Conservation (phyloP, 1,140 invertebrate species). For the Tachypleus tridentatus region DNA sequence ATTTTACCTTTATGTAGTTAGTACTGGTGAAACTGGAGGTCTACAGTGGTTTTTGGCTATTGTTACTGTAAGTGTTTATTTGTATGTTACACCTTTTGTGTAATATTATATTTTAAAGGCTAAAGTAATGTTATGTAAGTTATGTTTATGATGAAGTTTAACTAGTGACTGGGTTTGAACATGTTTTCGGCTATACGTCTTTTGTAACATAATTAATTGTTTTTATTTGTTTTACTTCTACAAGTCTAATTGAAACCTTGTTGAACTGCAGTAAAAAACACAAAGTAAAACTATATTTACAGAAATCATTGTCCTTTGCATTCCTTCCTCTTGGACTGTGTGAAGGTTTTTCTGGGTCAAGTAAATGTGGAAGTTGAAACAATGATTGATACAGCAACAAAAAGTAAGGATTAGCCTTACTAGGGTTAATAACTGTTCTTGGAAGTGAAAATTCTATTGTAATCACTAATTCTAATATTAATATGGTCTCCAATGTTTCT, state of each 20-base stretch:
- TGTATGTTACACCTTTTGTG: no score
- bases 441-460: background rate
- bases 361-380: slow-evolving; percentile 28
- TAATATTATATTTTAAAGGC: no score
- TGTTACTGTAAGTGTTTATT: no score
- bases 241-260: background rate
- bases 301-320: slow-evolving; percentile 51
- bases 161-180: background rate
- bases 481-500: no score
- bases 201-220: slow-evolving; percentile 15
- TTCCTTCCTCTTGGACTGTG: slow-evolving; percentile 59
- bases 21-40: no score
- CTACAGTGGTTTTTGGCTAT: no score
- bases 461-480: slow-evolving; percentile 1
- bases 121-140: no score
- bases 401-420: slow-evolving; percentile 32
- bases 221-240: slow-evolving; percentile 14
- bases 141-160: no score
- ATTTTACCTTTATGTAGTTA: no score
- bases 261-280: no score
- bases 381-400: slow-evolving; percentile 48
- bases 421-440: no score
- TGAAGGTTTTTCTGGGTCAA: slow-evolving; percentile 46
- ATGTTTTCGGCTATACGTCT: background rate
- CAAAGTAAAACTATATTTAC: no score